These are phyloP conservation scores for Euura saliciscinereae DNA, from an alignment of 1,140 invertebrate genomes.

Conservation along the genomic window DNA sequence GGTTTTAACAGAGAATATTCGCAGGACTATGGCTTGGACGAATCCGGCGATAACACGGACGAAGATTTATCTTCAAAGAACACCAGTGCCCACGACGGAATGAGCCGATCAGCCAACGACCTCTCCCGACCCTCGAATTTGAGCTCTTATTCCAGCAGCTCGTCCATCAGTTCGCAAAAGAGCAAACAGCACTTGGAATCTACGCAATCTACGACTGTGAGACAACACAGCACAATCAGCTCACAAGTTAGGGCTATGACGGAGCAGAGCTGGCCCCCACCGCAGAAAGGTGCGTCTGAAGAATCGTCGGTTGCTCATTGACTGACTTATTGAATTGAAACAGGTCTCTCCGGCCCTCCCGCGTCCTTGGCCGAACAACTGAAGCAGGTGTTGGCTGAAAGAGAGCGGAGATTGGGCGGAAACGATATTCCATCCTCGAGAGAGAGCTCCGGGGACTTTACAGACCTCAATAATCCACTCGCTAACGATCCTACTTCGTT, in stretches of 20 bases:
- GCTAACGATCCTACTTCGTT: slow-evolving; percentile 59
- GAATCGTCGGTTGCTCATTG: background rate
- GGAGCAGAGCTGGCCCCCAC: slow-evolving; percentile 56
- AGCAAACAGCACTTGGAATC: slow-evolving; percentile 51
- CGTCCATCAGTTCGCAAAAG: slow-evolving; percentile 54
- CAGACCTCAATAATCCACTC: slow-evolving; percentile 66
- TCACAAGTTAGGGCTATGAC: slow-evolving; percentile 58
- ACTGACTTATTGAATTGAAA: slow-evolving; percentile 11
- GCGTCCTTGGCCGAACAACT: slow-evolving; percentile 81
- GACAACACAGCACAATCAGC: slow-evolving; percentile 56
- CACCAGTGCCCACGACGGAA: slow-evolving; percentile 42
- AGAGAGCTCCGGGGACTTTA: slow-evolving; percentile 67
- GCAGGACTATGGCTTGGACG: slow-evolving; percentile 73
- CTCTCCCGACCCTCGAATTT: slow-evolving; percentile 53
- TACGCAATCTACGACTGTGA: slow-evolving; percentile 48
- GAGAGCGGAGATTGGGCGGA: slow-evolving; percentile 67
- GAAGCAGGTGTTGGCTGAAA: slow-evolving; percentile 80
- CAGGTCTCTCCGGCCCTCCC: slow-evolving; percentile 63
- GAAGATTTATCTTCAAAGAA: slow-evolving; percentile 65
- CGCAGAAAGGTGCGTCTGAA: slow-evolving; percentile 45
- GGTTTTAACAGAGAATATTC: slow-evolving; percentile 33
- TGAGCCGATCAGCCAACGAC: slow-evolving; percentile 49
- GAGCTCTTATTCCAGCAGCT: slow-evolving; percentile 57
- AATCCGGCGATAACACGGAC: slow-evolving; percentile 72
- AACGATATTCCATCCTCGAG: slow-evolving; percentile 64